phyloP scores from a whole-genome alignment of 2,797 vertebrate species.

The Enteromius treurensis region DNA sequence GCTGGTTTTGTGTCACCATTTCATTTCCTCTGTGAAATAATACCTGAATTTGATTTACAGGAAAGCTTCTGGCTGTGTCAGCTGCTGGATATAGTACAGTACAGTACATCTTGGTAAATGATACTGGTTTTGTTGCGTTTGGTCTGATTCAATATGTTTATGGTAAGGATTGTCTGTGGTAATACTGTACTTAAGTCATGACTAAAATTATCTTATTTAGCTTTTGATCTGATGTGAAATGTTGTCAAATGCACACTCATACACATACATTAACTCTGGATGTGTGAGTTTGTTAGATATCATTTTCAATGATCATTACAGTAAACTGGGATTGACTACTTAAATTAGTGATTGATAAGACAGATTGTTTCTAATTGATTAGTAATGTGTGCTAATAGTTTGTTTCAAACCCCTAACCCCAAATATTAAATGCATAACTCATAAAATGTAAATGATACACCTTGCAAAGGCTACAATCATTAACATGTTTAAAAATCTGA shows the following conservation, averaged over 20 bases:
- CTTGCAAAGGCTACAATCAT: background rate
- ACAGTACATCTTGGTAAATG: background rate
- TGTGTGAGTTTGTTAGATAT: too few relatives aligned
- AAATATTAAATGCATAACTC: background rate
- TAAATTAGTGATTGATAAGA: background rate
- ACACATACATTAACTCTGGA: background rate
- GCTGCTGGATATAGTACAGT: background rate
- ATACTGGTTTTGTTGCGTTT: background rate
- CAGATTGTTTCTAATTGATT: too few relatives aligned
- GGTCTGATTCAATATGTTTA: background rate
- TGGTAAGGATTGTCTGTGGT: background rate
- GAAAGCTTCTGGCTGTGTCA: background rate
- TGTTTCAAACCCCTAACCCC: background rate
- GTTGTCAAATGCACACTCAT: background rate
- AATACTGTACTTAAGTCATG: background rate
- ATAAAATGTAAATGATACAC: background rate
- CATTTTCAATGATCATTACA: too few relatives aligned
- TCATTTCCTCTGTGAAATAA: slow-evolving; percentile 10
- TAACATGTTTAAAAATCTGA: background rate
- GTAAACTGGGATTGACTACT: background rate
- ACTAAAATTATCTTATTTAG: background rate
- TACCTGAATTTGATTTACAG: background rate
- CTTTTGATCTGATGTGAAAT: slow-evolving; percentile 10
- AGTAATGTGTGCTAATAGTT: background rate
- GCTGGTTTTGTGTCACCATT: background rate